phyloP scores from a whole-genome alignment of 92 coral and sea anemone species.

The Zoanthus sociatus region DNA sequence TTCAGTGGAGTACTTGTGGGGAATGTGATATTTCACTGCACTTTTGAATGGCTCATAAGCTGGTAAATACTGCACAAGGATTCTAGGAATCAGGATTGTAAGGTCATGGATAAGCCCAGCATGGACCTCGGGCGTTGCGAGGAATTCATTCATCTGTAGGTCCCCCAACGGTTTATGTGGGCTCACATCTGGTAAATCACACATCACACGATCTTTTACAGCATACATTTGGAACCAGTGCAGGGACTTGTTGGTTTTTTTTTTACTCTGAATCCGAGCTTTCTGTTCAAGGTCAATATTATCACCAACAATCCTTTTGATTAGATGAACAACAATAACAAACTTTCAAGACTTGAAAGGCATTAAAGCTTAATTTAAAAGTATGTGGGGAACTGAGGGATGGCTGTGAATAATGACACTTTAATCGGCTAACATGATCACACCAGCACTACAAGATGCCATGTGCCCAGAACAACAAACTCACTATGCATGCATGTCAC shows the following conservation, averaged over 20 bases:
- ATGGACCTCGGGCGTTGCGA: background rate
- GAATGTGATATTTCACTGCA: background rate
- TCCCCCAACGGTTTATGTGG: background rate
- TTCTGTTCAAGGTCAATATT: background rate
- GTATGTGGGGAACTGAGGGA: too few relatives aligned
- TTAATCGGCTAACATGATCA: too few relatives aligned
- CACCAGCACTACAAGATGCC: too few relatives aligned
- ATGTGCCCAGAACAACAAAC: too few relatives aligned
- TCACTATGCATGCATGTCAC: too few relatives aligned
- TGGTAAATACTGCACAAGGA: conserved; percentile 11
- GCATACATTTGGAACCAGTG: conserved; percentile 11
- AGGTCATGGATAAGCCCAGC: conserved; percentile 1
- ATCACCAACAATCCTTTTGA: conserved; percentile 9
- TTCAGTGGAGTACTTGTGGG: background rate
- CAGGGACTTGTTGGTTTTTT: conserved; percentile 5
- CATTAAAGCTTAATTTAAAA: too few relatives aligned
- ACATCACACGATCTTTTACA: background rate
- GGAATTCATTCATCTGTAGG: background rate
- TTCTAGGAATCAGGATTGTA: conserved; percentile 8
- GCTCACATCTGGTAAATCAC: background rate
- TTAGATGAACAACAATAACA: background rate
- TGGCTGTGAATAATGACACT: too few relatives aligned
- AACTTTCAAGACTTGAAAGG: background rate
- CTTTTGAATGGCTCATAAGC: background rate
- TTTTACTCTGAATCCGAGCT: background rate